Evolutionary conservation across 2,888 invertebrate genomes (phyloP).

Genomic region (Dromius quadrimaculatus): DNA sequence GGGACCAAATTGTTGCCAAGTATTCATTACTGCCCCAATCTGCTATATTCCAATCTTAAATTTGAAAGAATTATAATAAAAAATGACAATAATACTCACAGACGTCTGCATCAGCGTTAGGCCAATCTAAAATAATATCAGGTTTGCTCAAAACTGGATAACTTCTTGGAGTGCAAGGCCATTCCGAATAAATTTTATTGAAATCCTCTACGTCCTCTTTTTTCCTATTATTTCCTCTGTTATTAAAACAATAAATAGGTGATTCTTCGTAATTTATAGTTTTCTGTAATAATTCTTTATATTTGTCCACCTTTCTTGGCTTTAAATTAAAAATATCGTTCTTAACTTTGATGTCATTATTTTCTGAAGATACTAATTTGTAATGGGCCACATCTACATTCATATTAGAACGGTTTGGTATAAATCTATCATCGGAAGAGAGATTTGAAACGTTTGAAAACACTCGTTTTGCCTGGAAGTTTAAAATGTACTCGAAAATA

Average conservation of each 20-base stretch:
- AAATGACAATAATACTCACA: constrained; percentile 3
- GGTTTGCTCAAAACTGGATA: background rate
- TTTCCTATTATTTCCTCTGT: background rate
- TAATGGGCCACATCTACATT: constrained; percentile 21
- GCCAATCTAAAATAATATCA: constrained; percentile 19
- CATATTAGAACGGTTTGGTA: constrained; percentile 17
- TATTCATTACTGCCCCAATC: constrained; percentile 28
- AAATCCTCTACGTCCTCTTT: background rate
- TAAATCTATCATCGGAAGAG: constrained; percentile 26
- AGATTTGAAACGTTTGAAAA: constrained; percentile 35
- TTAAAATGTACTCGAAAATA: background rate
- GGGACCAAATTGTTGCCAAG: constrained; percentile 21
- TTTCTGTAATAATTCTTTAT: constrained; percentile 17
- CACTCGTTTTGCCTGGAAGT: background rate
- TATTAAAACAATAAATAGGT: constrained; percentile 11
- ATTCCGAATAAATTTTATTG: background rate
- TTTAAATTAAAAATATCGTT: constrained; percentile 34
- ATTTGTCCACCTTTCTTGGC: background rate
- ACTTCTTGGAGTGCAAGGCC: constrained; percentile 9
- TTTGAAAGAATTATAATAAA: background rate
- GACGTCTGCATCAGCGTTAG: background rate
- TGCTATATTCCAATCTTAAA: constrained; percentile 25
- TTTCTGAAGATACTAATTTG: constrained; percentile 6
- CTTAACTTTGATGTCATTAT: constrained; percentile 7
- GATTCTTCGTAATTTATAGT: constrained; percentile 24